Base-by-base conservation (phyloP, 2,797 vertebrate species). In the Anableps anableps region DNA sequence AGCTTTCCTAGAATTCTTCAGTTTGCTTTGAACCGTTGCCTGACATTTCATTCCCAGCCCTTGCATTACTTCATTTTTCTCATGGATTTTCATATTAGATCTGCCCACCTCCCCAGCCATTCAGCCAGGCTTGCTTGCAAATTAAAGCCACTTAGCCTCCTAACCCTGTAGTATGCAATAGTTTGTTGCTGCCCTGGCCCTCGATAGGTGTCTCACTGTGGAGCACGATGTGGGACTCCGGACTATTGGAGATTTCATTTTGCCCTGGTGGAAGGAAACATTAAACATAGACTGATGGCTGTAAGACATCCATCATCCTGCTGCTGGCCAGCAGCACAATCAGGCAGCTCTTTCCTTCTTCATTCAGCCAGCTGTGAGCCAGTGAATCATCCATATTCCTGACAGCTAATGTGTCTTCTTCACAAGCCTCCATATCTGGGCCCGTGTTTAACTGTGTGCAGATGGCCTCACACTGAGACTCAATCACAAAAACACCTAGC, bases 221-320 rank as follows among this genome's bases (percentile, higher is more conserved):
- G 14, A 34, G 14, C 14, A 62, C 2, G 6, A 62, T 34, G 16
- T 34, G 34, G 17, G 62, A 66, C 29, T 64, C 34, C 1, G 17
- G 17, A 36, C 34, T 8, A 0, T 4, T 64, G 60, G 60, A 36
- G 60, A 34, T 29, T 34, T 62, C 14, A 3, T 62, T 62, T 62
- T 62, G 62, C 62, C 34, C 62, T 36, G 62, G 17, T 66, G 62
- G 34, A 38, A 38, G 34, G 21, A 66, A 66, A 66, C 34, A 38
- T 66, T 66, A 21, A 66, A 66, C 62, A 51, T 47, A 26, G 48
- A 8, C 48, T 51, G 72, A 43, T 66, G 62, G 34, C 62, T 66
- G 34, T 38, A 36, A 53, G 47, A 53, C 88, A 90, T 93, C 82
- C 84, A 92, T 92, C 84, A 88, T 82, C 75, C 55, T 51, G 76